A percentile compares a stretch with the other conserved stretches of the same genome.
These are phyloP conservation scores for Xestia c-nigrum DNA, from an alignment of 2,888 invertebrate species.

Conservation along the genomic window DNA sequence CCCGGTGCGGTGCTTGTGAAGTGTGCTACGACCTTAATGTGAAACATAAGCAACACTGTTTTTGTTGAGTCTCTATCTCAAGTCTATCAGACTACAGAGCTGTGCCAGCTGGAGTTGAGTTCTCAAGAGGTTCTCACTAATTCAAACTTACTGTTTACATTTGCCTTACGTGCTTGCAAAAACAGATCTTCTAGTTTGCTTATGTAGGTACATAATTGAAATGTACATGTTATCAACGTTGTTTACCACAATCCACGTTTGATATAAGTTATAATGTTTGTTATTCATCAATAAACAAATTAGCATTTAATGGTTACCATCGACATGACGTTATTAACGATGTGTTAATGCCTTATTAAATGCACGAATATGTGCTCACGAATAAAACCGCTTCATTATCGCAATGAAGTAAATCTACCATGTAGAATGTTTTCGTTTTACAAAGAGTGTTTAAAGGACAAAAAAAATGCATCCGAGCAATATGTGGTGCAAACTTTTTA, in stretches of 20 bases:
- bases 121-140: neutral
- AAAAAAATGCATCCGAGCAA: no score
- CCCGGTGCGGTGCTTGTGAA: no score
- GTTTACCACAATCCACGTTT: neutral
- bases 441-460: no score
- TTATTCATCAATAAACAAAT: neutral
- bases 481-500: no score
- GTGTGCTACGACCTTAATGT: no score
- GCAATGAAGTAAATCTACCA: neutral
- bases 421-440: neutral
- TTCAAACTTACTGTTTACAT: neutral
- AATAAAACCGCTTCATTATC: conserved; percentile 5
- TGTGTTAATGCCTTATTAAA: neutral
- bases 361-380: neutral
- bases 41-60: neutral
- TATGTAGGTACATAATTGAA: neutral
- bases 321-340: neutral
- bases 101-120: neutral
- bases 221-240: neutral
- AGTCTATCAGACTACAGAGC: neutral
- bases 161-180: neutral
- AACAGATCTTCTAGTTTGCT: neutral
- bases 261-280: neutral
- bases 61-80: neutral
- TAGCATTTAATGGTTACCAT: neutral